Base-by-base conservation (phyloP, 2,888 invertebrate genomes). In the Ptilodon capucinus region DNA sequence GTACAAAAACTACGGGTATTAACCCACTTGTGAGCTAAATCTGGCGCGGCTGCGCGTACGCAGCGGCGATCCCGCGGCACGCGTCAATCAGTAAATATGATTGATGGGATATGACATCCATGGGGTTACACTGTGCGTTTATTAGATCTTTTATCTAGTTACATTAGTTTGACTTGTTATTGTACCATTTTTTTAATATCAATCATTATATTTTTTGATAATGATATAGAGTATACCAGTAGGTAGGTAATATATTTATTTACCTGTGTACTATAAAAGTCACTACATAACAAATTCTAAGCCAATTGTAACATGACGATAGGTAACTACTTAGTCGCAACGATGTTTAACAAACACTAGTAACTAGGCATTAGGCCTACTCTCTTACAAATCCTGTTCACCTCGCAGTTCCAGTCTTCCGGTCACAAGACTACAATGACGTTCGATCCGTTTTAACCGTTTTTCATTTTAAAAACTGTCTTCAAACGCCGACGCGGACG, bases 1-100 rank as follows among this genome's bases (percentile, higher is more conserved):
- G 38, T 11, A 18, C 16, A 52, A 52, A 52, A 36, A 23, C 42
- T 30, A 42, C 45, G 44, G 43, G 43, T 48, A 46, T 52, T 52
- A 52, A 52, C 52, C 52, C 45, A 52, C 44, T 52, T 52, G 40
- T 42, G 46, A 16, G 35, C 46, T 52, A 52, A 48, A 45, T 52
- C 38, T 11, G 47, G 21, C 9, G 39, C 43, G 40, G 40, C 19
- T 8, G 25, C 34, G 44, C 46, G 35, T 25, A 32, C 47, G 41
- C 38, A 9, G 30, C 47, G 44, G 41, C 40, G 40, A 40, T 40
- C 40, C 40, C 25, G 40, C 17, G 13, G 25, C 11, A 17, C 25
- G 25, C 40, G 23, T 40, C 25, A 25, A 14, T 39, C 19, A 16
- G 4, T n/a, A 38, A 19, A 38, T 38, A 38, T 38, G 38, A 38